These are phyloP conservation scores for Caenorhabditis inopinata DNA, from an alignment of 1,140 invertebrate genomes.

Conservation along the genomic window DNA sequence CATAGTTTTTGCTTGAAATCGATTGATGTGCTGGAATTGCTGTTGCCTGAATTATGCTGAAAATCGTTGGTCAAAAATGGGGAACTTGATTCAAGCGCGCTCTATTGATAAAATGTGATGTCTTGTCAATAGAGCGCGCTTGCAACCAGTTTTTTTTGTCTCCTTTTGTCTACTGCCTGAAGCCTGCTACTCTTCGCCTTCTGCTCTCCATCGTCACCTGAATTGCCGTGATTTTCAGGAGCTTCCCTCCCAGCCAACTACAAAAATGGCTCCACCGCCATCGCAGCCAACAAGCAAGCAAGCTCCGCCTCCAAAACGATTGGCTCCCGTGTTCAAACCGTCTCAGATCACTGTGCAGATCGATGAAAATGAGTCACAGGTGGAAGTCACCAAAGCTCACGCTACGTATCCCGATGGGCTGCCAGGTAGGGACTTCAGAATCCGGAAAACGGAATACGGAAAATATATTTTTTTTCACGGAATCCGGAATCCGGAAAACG, in stretches of 20 bases:
- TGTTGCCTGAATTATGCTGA: too few relatives aligned
- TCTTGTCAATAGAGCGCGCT: too few relatives aligned
- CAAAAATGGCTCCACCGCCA: slow-evolving; percentile 11
- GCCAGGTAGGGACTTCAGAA: neutral
- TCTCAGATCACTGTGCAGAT: slow-evolving; percentile 54
- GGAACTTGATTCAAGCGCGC: too few relatives aligned
- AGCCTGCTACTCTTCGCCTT: too few relatives aligned
- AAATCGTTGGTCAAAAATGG: too few relatives aligned
- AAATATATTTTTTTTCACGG: too few relatives aligned
- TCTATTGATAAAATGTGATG: neutral
- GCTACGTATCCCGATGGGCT: slow-evolving; percentile 58
- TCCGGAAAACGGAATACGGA: too few relatives aligned
- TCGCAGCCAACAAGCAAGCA: neutral
- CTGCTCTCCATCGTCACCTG: too few relatives aligned
- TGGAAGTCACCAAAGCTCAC: slow-evolving; percentile 57
- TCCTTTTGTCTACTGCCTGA: neutral
- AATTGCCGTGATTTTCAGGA: neutral
- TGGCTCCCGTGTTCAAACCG: slow-evolving; percentile 58
- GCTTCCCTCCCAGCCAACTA: neutral
- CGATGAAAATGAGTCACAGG: slow-evolving; percentile 60
- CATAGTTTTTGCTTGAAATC: too few relatives aligned
- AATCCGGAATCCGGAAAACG: too few relatives aligned
- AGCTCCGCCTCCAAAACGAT: slow-evolving; percentile 26
- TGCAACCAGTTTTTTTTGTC: too few relatives aligned
- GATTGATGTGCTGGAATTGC: too few relatives aligned